Evolutionary conservation across 1,140 invertebrate species (phyloP).

Genomic region (Monochamus saltuarius): DNA sequence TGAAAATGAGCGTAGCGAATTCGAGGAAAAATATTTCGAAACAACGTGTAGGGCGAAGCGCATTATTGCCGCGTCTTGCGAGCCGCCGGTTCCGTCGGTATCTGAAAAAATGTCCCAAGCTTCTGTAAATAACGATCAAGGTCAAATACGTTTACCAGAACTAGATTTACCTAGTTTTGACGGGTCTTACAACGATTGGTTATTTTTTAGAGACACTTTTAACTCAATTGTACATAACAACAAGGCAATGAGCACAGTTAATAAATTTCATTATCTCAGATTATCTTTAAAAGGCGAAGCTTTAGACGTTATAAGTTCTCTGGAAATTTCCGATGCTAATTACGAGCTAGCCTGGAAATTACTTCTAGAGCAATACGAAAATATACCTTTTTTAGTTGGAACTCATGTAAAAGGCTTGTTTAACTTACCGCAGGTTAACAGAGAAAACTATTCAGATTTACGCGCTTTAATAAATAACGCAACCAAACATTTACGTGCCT

Average conservation of each 20-base stretch:
- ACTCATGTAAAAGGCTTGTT: background rate
- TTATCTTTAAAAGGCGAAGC: constrained; percentile 15
- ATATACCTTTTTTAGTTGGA: background rate
- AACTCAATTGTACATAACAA: constrained; percentile 10
- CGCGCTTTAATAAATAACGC: background rate
- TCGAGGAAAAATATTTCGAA: too few species aligned
- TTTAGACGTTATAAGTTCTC: background rate
- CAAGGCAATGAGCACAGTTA: background rate
- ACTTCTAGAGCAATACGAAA: constrained; percentile 5
- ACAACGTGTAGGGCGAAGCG: too few species aligned
- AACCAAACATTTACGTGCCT: constrained; percentile 1
- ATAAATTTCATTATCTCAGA: constrained; percentile 22
- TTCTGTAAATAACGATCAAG: too few species aligned
- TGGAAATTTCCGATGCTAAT: constrained; percentile 9
- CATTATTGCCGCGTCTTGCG: too few species aligned
- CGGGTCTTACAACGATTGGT: constrained; percentile 5
- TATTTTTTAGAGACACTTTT: constrained; percentile 20
- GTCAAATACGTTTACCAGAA: constrained; percentile 1
- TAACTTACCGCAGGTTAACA: background rate
- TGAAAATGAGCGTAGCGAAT: too few species aligned
- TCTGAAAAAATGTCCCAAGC: too few species aligned
- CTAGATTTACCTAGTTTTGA: constrained; percentile 17
- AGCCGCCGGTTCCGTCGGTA: too few species aligned
- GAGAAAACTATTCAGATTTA: background rate
- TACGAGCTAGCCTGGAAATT: background rate